Evolutionary conservation across 2,113 vertebrate species (phyloP).

Genomic region (Lepus timidus): DNA sequence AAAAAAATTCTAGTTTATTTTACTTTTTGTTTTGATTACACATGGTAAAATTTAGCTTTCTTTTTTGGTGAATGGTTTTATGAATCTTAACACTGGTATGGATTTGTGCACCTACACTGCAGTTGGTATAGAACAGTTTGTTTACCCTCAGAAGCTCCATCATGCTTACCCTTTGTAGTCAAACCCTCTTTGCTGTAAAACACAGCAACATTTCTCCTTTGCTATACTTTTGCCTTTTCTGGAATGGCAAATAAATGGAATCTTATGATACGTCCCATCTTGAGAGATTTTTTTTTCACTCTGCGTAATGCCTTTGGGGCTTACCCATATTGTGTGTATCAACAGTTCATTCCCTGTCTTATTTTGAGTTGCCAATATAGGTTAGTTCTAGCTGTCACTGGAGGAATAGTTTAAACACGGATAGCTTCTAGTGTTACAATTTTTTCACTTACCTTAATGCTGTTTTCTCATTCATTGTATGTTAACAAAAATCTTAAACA

Average conservation of each 20-base stretch:
- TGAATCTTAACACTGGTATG: background rate
- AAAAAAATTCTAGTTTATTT: background rate
- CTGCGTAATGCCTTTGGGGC: background rate
- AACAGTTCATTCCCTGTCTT: constrained; percentile 47
- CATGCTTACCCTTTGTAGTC: background rate
- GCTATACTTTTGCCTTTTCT: constrained; percentile 53
- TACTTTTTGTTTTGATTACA: constrained; percentile 3
- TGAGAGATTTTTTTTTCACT: background rate
- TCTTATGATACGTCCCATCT: background rate
- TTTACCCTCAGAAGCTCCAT: background rate
- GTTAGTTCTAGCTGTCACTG: background rate
- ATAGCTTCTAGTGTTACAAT: constrained; percentile 64
- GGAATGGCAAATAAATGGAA: background rate
- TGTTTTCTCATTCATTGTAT: background rate
- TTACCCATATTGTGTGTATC: background rate
- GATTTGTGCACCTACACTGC: background rate
- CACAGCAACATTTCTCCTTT: background rate
- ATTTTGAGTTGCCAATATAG: constrained; percentile 30
- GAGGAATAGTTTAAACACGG: constrained; percentile 57
- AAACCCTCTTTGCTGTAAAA: background rate
- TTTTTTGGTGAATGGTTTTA: background rate
- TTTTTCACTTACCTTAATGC: constrained; percentile 26
- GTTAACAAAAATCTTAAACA: constrained; percentile 3
- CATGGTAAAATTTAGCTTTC: constrained; percentile 35
- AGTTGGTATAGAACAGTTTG: constrained; percentile 1